Conservation (phyloP, 2,888 invertebrate genomes). For the Vannuccia rotundouncinata region DNA sequence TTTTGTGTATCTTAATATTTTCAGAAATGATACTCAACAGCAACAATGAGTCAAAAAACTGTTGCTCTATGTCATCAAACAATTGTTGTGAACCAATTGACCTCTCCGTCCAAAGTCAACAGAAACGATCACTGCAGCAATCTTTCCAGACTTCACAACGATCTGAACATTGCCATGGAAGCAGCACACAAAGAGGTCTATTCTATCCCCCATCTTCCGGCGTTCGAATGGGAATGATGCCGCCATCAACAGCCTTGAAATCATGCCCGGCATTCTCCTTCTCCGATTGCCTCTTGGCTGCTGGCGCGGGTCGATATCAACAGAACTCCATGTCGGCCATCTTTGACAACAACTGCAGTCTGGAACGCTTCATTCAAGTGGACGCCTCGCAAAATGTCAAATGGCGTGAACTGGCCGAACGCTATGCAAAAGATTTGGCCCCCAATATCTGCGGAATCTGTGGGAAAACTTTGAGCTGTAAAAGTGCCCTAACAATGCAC, state of each 20-base stretch:
- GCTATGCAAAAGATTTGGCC: conserved; percentile 78
- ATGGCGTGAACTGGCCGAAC: conserved; percentile 90
- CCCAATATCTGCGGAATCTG: conserved; percentile 98
- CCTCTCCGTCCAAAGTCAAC: not conserved
- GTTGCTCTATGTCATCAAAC: no score
- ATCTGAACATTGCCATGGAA: not conserved
- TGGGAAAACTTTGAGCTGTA: conserved; percentile 87
- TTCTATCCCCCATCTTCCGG: not conserved
- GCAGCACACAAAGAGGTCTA: not conserved
- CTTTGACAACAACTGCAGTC: conserved; percentile 27
- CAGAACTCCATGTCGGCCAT: not conserved
- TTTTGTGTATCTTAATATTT: no score
- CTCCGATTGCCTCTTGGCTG: not conserved
- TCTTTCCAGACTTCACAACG: not conserved
- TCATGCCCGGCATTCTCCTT: not conserved
- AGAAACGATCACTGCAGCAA: not conserved
- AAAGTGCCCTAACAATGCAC: conserved; percentile 66
- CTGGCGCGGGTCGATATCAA: not conserved
- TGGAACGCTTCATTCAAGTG: conserved; percentile 71
- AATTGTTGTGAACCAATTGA: conserved; percentile 10
- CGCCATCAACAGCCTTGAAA: not conserved
- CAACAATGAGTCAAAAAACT: no score
- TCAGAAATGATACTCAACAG: no score
- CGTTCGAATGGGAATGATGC: not conserved
- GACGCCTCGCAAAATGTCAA: conserved; percentile 93